Conservation (phyloP, 2,888 invertebrate species). For the Xanthia icteritia region DNA sequence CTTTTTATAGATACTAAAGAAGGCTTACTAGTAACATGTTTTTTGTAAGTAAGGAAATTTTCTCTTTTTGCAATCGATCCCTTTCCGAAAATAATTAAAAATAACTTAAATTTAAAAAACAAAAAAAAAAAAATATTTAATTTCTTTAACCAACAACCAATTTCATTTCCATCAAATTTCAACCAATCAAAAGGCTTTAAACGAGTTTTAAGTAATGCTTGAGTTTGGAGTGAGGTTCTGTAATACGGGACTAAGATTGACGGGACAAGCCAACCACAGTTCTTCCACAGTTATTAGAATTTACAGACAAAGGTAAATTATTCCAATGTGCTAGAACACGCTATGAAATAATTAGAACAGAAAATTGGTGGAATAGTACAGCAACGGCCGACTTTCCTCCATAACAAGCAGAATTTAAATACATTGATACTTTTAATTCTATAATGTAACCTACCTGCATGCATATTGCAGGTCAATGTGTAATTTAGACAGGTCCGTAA, state of each 20-base stretch:
- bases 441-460: neutral
- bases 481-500: neutral
- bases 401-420: neutral
- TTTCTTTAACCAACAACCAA: too few relatives aligned
- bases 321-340: neutral
- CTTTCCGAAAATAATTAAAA: too few relatives aligned
- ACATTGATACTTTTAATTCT: neutral
- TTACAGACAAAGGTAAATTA: neutral
- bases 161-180: too few relatives aligned
- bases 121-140: too few relatives aligned
- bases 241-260: too few relatives aligned
- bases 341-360: neutral
- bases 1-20: neutral
- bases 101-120: too few relatives aligned
- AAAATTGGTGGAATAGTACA: neutral
- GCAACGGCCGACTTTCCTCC: neutral
- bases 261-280: neutral
- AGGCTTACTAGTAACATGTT: too few relatives aligned
- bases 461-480: neutral
- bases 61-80: too few relatives aligned
- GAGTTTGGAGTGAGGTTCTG: too few relatives aligned
- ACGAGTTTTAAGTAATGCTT: too few relatives aligned
- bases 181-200: too few relatives aligned
- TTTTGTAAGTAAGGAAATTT: too few relatives aligned
- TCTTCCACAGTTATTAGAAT: neutral